phyloP scores from a whole-genome alignment of 2,113 vertebrate genomes.

The Geococcyx californianus region DNA sequence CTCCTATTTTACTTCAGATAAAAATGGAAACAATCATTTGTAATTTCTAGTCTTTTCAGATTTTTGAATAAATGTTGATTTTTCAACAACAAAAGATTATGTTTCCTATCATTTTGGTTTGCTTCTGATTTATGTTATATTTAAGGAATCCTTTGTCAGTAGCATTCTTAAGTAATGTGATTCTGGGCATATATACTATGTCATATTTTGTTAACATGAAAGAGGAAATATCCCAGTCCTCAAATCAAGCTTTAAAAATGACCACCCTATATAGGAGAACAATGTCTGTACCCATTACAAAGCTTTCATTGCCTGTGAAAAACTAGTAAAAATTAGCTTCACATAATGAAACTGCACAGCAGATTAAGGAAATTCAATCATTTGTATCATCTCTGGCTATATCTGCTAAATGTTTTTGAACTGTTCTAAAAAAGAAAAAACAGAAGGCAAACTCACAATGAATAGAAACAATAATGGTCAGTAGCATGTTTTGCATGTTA shows the following conservation, averaged over 20 bases:
- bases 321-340: slow-evolving; percentile 50
- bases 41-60: background rate
- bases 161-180: background rate
- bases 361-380: slow-evolving; percentile 67
- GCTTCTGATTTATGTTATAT: slow-evolving; percentile 33
- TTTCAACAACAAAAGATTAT: background rate
- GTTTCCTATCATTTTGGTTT: background rate
- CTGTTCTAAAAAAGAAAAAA: slow-evolving; percentile 54
- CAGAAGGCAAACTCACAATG: slow-evolving; percentile 65
- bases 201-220: background rate
- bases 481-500: slow-evolving; percentile 65
- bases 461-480: slow-evolving; percentile 76
- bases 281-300: slow-evolving; percentile 43
- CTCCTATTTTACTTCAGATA: background rate
- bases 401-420: slow-evolving; percentile 76
- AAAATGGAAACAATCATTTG: background rate
- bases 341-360: slow-evolving; percentile 48
- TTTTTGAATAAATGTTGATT: background rate
- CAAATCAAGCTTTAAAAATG: background rate
- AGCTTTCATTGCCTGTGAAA: slow-evolving; percentile 54
- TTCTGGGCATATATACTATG: background rate
- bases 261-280: slow-evolving; percentile 28
- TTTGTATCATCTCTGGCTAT: slow-evolving; percentile 53
- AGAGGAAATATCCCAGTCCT: background rate
- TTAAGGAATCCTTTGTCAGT: slow-evolving; percentile 8